Evolutionary conservation across 2,113 vertebrate genomes (phyloP), one percentile per base, ranked within the genome.

Genomic region (Geococcyx californianus): DNA sequence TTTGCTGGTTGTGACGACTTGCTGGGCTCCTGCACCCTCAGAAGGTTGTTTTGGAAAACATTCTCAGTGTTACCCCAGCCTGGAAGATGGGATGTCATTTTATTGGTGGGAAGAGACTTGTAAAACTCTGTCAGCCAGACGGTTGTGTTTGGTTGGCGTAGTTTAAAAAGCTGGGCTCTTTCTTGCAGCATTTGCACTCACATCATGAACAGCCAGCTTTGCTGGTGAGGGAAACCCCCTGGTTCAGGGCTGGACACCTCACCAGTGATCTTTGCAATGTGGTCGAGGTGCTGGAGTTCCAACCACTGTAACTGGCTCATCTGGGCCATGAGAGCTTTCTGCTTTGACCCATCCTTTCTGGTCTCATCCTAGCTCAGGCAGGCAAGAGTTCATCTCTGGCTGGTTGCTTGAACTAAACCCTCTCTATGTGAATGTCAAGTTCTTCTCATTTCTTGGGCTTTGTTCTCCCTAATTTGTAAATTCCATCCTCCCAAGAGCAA

Each of bases 241-340:
- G 25, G n/a, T 24, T 14, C 47, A 21, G 47, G 47, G 17, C 52
- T 76, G 58, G 84, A 63, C 79, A 10, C 23, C 33, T 38, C 62
- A 18, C 28, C 12, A 34, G 49, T 29, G 23, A 5, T 34, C 44
- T 36, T 8, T 72, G 36, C 14, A n/a, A 67, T 23, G 1, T 0
- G 13, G 6, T 8, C 1, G 1, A 4, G 52, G 62, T 12, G 3
- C 55, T 4, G 26, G 70, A 52, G 10, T 4, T 64, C 1, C 1
- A 9, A 6, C 23, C 18, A 1, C 59, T 2, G 40, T 4, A 11
- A 16, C 31, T 33, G 20, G 24, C 77, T 52, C 6, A 1, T 26
- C 29, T 3, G 47, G 38, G 54, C 63, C 9, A 1, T 2, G 29
- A 13, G 36, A 11, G n/a, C 60, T 23, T 47, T 28, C 23, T n/a